phyloP scores from a whole-genome alignment of 2,113 vertebrate genomes.

The Takifugu flavidus region DNA sequence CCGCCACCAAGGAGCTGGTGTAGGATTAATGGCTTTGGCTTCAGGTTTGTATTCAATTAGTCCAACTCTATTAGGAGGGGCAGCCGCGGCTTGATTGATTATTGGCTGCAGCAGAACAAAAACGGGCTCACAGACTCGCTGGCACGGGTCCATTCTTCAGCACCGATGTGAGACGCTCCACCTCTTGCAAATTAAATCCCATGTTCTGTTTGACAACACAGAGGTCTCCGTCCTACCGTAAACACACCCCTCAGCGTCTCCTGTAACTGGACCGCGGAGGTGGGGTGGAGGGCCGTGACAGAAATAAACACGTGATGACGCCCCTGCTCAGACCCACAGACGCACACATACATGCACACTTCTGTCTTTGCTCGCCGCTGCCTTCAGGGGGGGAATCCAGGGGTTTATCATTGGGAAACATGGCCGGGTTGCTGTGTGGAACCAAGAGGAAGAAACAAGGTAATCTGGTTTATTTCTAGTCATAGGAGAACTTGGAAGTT shows the following conservation, averaged over 20 bases:
- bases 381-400: slow-evolving; percentile 17
- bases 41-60: slow-evolving; percentile 44
- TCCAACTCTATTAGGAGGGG: slow-evolving; percentile 49
- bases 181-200: too few relatives aligned
- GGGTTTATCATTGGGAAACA: slow-evolving; percentile 40
- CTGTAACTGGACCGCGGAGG: slow-evolving; percentile 73
- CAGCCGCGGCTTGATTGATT: slow-evolving; percentile 40
- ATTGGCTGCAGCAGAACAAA: slow-evolving; percentile 27
- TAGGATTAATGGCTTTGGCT: slow-evolving; percentile 16
- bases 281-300: slow-evolving; percentile 71
- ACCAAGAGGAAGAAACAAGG: slow-evolving; percentile 83
- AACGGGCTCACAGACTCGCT: slow-evolving; percentile 14
- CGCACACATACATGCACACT: slow-evolving; percentile 16
- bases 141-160: background rate
- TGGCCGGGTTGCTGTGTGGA: slow-evolving; percentile 85
- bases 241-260: slow-evolving; percentile 24
- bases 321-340: slow-evolving; percentile 41
- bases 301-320: slow-evolving; percentile 76
- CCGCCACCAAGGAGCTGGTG: background rate
- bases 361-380: slow-evolving; percentile 1
- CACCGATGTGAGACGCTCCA: too few relatives aligned
- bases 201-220: background rate
- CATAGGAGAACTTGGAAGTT: slow-evolving; percentile 36
- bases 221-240: background rate
- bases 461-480: slow-evolving; percentile 54